phyloP scores from a whole-genome alignment of 2,113 vertebrate species.

The Bagarius yarrelli region DNA sequence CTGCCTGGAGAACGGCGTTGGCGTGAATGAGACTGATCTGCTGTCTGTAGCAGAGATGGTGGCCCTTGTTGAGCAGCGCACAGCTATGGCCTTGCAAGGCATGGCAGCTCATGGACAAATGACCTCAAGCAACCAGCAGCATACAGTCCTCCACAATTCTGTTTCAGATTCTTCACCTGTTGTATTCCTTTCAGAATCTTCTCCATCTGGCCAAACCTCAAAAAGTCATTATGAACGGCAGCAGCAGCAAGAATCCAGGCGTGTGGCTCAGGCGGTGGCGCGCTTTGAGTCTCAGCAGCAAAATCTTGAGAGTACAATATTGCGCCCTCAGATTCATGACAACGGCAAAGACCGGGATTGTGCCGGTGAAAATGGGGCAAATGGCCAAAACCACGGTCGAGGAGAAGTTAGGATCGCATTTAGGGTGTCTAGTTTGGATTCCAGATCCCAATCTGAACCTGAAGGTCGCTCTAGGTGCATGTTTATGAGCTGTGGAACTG shows the following conservation, averaged over 20 bases:
- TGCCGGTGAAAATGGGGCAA: slow-evolving; percentile 38
- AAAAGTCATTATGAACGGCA: slow-evolving; percentile 57
- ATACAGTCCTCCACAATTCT: slow-evolving; percentile 59
- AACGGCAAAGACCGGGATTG: slow-evolving; percentile 48
- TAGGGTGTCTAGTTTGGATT: slow-evolving; percentile 83
- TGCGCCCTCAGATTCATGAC: slow-evolving; percentile 47
- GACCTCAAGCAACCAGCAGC: slow-evolving; percentile 55
- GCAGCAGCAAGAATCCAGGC: slow-evolving; percentile 71
- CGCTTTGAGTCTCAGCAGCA: slow-evolving; percentile 83
- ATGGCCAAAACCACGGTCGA: slow-evolving; percentile 62
- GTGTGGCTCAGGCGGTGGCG: slow-evolving; percentile 87
- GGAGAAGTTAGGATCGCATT: slow-evolving; percentile 91
- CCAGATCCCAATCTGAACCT: slow-evolving; percentile 69
- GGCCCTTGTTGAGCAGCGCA: slow-evolving; percentile 86
- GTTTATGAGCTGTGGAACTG: slow-evolving; percentile 79
- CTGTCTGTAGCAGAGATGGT: slow-evolving; percentile 94
- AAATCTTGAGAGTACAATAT: slow-evolving; percentile 65
- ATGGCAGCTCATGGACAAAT: slow-evolving; percentile 71
- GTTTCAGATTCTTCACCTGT: slow-evolving; percentile 64
- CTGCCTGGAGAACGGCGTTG: slow-evolving; percentile 56
- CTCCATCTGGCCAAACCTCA: slow-evolving; percentile 36
- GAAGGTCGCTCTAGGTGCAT: slow-evolving; percentile 72
- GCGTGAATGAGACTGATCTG: slow-evolving; percentile 73
- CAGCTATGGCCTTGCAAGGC: slow-evolving; percentile 79
- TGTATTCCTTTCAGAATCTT: slow-evolving; percentile 74